Evolutionary conservation across 30 jellyfish, hydroid and myxozoan genomes (phyloP), one percentile per base, ranked within the genome.

Genomic region (Catostylus mosaicus): DNA sequence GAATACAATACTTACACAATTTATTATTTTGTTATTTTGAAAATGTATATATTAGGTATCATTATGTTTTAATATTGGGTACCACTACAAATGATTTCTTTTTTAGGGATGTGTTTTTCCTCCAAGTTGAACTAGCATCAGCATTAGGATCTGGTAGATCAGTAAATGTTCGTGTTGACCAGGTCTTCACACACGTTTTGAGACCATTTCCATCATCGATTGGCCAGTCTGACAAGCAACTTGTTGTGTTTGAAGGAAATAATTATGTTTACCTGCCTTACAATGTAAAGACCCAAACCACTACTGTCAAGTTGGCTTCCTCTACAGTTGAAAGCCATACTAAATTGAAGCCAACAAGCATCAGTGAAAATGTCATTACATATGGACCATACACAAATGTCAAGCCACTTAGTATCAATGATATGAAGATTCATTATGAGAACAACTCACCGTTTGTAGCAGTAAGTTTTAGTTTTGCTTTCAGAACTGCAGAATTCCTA

Each of bases 171-270:
- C 50, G 16, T 73, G 85, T 91, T 27, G 98, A 91, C 26, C 43
- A 65, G 45, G 89, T 85, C 2, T 91, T 78, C 62, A 68, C 87
- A 30, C 88, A 86, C 45, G 78, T 77, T 3, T 63, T 91, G 59
- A 82, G 47, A 30, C 97, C 98, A 46, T 93, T 62, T 71, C 98
- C 98, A 68, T 80, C 93, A 60, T 66, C 90, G 16, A 88, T 93
- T 75, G 96, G 94, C 16, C 98, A 93, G 80, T 80, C 97, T 10
- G 98, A 88, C n/a, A 87, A 93, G 83, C 98, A 93, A 70, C 87
- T 83, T 22, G 97, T 93, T 43, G 77, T 93, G 20, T 88, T 66
- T 50, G 85, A 87, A 43, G 97, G 94, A 54, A 88, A 93, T 70
- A 89, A 95, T 65, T 85, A 76, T 57, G 75, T 93, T 51, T 83